Percentiles rank a stretch among this genome's conserved stretches.
These are phyloP conservation scores for Callaeas wilsoni DNA, from an alignment of 2,113 vertebrate genomes.

Conservation along the genomic window DNA sequence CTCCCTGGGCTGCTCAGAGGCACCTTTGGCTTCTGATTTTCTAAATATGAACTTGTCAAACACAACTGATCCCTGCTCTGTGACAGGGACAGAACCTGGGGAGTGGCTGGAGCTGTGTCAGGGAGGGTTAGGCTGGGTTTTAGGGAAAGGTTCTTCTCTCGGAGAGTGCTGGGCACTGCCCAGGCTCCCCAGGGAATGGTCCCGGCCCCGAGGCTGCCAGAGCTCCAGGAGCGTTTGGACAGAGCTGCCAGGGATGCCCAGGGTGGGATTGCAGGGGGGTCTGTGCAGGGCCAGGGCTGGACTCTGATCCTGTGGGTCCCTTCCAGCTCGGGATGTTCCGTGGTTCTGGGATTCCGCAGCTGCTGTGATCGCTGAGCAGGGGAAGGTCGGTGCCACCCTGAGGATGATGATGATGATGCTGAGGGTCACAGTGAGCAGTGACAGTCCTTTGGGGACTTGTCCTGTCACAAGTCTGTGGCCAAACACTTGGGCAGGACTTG, in stretches of 20 bases:
- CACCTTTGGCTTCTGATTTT: neutral
- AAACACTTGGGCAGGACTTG: neutral
- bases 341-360: rapidly evolving
- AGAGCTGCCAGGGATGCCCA: neutral
- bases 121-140: rapidly evolving
- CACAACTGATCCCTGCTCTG: neutral
- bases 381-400: rapidly evolving
- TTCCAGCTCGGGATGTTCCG: neutral
- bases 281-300: neutral
- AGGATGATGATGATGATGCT: neutral
- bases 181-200: neutral
- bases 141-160: neutral
- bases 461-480: neutral
- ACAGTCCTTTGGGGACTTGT: rapidly evolving
- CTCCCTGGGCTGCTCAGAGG: neutral
- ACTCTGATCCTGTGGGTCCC: neutral
- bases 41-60: neutral
- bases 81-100: neutral
- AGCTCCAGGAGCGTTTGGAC: neutral
- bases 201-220: neutral
- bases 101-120: rapidly evolving
- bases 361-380: neutral
- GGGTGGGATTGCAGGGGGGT: neutral
- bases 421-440: neutral
- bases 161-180: neutral